Percentiles rank a stretch among this genome's conserved stretches.
These are phyloP conservation scores for Crotalus horridus DNA, from an alignment of 2,113 vertebrate species.

Conservation along the genomic window DNA sequence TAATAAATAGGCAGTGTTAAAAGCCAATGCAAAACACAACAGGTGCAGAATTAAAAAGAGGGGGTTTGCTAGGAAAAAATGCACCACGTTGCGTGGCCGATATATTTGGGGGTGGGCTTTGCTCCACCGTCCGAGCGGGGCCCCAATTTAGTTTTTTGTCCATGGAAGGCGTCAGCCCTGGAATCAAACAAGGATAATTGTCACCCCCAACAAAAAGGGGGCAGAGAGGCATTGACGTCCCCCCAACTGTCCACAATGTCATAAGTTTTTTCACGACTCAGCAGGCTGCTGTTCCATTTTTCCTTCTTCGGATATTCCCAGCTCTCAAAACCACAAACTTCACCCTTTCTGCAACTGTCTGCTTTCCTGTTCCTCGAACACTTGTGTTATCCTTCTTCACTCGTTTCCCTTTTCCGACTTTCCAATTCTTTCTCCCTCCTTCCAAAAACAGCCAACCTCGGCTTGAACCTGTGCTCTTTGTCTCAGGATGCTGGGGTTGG, in stretches of 20 bases:
- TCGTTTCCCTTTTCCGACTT: background rate
- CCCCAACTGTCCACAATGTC: background rate
- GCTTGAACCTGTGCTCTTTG: background rate
- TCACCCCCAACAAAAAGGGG: background rate
- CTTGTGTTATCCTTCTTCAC: background rate
- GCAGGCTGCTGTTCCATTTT: background rate
- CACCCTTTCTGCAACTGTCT: rapidly evolving
- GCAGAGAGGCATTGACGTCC: background rate
- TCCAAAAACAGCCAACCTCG: background rate
- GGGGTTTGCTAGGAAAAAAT: background rate
- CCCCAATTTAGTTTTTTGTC: background rate
- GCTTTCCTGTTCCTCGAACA: background rate
- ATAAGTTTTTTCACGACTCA: background rate
- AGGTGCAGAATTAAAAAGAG: background rate
- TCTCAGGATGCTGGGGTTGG: background rate
- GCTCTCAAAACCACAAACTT: background rate
- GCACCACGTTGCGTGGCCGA: background rate
- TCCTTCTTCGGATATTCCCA: background rate
- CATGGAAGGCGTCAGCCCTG: background rate
- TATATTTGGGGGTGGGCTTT: background rate
- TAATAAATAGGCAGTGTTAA: slow-evolving; percentile 66
- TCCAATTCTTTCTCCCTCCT: background rate
- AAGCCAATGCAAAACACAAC: background rate
- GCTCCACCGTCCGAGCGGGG: background rate
- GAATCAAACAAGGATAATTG: background rate